Evolutionary conservation across 1,140 invertebrate species (phyloP).

Genomic region (Camponotus pennsylvanicus): DNA sequence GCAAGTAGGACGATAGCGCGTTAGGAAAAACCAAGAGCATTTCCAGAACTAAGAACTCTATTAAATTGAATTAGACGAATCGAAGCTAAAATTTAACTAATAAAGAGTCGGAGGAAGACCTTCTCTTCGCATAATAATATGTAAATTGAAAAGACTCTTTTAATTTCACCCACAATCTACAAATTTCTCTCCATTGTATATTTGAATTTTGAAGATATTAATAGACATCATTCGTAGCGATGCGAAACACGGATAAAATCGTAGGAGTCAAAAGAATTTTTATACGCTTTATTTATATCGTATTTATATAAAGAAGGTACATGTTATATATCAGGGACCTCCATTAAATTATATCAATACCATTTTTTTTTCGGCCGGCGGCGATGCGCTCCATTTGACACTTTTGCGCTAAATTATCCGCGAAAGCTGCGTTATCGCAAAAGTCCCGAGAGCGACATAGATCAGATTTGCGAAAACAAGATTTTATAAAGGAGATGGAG

Average conservation of each 20-base stretch:
- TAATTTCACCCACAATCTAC: background rate
- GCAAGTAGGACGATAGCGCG: constrained; percentile 33
- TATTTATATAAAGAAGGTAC: constrained; percentile 12
- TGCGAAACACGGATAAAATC: constrained; percentile 53
- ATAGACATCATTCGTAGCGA: background rate
- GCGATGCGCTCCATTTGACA: constrained; percentile 18
- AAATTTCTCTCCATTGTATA: background rate
- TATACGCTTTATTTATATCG: constrained; percentile 41
- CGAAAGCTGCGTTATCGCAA: background rate
- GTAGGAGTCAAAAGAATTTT: constrained; percentile 36
- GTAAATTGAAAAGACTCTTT: background rate
- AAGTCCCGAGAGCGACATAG: background rate
- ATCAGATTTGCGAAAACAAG: background rate
- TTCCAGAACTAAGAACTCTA: constrained; percentile 1
- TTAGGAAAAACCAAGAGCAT: constrained; percentile 24
- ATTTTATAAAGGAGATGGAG: background rate
- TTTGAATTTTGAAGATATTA: background rate
- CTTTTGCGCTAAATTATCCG: constrained; percentile 1
- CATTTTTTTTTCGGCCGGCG: background rate
- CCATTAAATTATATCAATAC: background rate
- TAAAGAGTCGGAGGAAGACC: background rate
- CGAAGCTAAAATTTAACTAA: constrained; percentile 14
- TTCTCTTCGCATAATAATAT: background rate
- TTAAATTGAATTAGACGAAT: constrained; percentile 12
- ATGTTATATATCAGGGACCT: background rate